Evolutionary conservation across 2,113 vertebrate species (phyloP), one percentile per base, ranked within the genome.

Genomic region (Vireo altiloquus): DNA sequence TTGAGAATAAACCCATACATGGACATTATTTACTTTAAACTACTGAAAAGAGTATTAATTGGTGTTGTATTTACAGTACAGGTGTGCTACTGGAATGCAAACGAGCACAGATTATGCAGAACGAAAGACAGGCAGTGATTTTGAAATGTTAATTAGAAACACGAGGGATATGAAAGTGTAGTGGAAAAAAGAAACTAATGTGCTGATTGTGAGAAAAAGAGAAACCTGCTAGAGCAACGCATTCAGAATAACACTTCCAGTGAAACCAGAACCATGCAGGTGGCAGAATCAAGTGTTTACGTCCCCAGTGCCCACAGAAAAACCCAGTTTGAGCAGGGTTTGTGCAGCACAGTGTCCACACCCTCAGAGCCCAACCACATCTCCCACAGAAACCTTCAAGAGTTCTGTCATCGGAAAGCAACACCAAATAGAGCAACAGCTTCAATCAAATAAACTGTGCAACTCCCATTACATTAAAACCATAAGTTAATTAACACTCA

Each of bases 111-210:
- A 79, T 84, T 59, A 93, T 75, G 95, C 90, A 70, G 57, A 94
- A 88, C 0, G 4, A 66, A 80, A 60, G 61, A 84, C 75, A 78
- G 40, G 86, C 69, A 86, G 71, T 30, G 53, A 96, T 95, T 96
- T 82, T 95, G 39, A 97, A 95, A 61, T 74, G 84, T 78, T 97
- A 92, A 95, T 86, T 95, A 96, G 80, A 97, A 95, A 93, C 93
- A 95, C 54, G 52, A 87, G n/a, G 69, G 57, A 93, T 50, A 93
- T 11, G n/a, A 92, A 70, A 61, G 25, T 17, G 6, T 5, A 30
- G 16, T 7, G 11, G 4, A 7, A 57, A 59, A 11, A 23, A 40
- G 78, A 71, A 46, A 33, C 8, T 2, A 75, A 86, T 46, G 33
- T 76, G 87, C 91, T 95, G 91, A 93, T 63, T 69, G 42, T 66